phyloP scores from a whole-genome alignment of 2,113 vertebrate genomes.

The Oostethus manadensis region DNA sequence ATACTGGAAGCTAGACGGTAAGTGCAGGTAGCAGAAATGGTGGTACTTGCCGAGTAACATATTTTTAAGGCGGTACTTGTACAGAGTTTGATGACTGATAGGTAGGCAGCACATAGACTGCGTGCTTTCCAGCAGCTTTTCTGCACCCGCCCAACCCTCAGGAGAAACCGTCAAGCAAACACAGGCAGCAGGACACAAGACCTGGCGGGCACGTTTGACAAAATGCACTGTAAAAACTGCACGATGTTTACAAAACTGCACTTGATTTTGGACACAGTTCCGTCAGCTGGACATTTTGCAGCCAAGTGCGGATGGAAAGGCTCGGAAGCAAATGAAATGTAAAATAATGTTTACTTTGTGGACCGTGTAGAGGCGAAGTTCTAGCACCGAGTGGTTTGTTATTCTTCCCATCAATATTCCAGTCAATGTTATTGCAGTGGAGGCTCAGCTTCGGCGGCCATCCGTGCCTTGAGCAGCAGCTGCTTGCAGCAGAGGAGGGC shows the following conservation, averaged over 20 bases:
- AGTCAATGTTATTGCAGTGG: neutral
- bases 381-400: too few relatives aligned
- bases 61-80: too few relatives aligned
- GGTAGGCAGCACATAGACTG: neutral
- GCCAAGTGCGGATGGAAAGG: neutral
- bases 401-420: neutral
- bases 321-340: neutral
- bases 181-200: conserved; percentile 13
- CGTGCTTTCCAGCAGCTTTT: conserved; percentile 20
- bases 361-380: too few relatives aligned
- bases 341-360: too few relatives aligned
- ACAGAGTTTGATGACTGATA: neutral
- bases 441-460: neutral
- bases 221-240: neutral
- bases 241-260: too few relatives aligned
- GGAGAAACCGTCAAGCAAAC: conserved; percentile 28
- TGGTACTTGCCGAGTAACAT: too few relatives aligned
- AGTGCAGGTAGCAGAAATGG: too few relatives aligned
- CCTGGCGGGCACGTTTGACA: conserved; percentile 23
- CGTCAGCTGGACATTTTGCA: too few relatives aligned
- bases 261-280: too few relatives aligned
- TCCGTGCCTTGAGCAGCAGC: neutral
- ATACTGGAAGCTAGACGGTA: too few relatives aligned
- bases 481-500: neutral
- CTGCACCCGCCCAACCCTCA: conserved; percentile 25